Percentiles rank a stretch among this genome's conserved stretches.
These are phyloP conservation scores for Carterocephalus palaemon DNA, from an alignment of 2,888 invertebrate genomes.

Conservation along the genomic window DNA sequence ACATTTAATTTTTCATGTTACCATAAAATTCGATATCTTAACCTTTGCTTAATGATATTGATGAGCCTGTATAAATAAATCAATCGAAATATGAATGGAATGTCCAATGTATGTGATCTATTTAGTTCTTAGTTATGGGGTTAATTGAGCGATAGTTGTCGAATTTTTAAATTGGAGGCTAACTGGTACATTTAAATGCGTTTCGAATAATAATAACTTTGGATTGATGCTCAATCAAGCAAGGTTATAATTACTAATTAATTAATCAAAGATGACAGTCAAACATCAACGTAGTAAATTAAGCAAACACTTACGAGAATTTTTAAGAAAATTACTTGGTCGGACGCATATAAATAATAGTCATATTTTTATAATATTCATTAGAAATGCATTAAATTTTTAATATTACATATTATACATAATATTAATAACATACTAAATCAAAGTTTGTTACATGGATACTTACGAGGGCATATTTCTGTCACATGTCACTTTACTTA, in stretches of 20 bases:
- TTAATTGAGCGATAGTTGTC: slow-evolving; percentile 27
- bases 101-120: slow-evolving; percentile 29
- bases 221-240: slow-evolving; percentile 6
- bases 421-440: too few relatives aligned
- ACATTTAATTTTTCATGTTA: slow-evolving; percentile 20
- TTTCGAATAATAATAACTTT: not conserved
- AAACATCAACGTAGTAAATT: too few relatives aligned
- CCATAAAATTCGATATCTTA: slow-evolving; percentile 10
- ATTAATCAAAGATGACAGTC: slow-evolving; percentile 9
- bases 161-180: slow-evolving; percentile 32
- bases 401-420: too few relatives aligned
- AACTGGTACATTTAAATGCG: slow-evolving; percentile 30
- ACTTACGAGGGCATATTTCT: too few relatives aligned
- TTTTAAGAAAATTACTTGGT: too few relatives aligned
- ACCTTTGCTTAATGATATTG: slow-evolving; percentile 19
- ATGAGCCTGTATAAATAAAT: slow-evolving; percentile 26
- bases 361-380: too few relatives aligned
- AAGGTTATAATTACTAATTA: slow-evolving; percentile 3
- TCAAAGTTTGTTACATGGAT: too few relatives aligned
- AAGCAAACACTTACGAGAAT: too few relatives aligned
- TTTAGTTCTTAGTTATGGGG: slow-evolving; percentile 25
- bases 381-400: too few relatives aligned
- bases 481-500: too few relatives aligned
- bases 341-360: too few relatives aligned
- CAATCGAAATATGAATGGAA: slow-evolving; percentile 24